Base-by-base conservation (phyloP, 2,797 vertebrate genomes). In the Luscinia luscinia region DNA sequence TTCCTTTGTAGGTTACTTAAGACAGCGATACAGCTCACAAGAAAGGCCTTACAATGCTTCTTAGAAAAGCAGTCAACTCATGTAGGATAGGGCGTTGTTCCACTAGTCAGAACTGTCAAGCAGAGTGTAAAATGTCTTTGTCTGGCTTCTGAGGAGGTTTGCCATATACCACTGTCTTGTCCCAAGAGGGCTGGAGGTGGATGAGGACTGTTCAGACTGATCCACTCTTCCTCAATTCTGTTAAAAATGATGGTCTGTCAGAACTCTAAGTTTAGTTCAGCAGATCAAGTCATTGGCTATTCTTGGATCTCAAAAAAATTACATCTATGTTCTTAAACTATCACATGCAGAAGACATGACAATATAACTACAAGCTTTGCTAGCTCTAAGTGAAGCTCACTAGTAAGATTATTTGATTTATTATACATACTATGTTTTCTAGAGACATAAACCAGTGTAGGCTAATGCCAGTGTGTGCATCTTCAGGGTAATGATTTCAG, bases 141-240 rank as follows among this genome's bases (percentile, higher is more conserved):
- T 82, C 27, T 66, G 38, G 18, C 48, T 85, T 83, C 72, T 83
- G 41, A 81, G 54, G 32, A 85, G 13, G 38, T 38, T 38, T 38
- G 38, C 10, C 1, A 0, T 74, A 11, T 34, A 24, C 34, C 17
- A 4, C n/a, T 63, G 23, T 40, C 17, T 74, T 0, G 0, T 78
- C 46, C 32, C 38, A 27, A 17, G 66, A 43, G 23, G 24, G 21
- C 43, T 90, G 24, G 8, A 58, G 15, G 20, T 3, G 4, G 41
- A 16, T 40, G 27, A 89, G 40, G 19, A 12, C 51, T 49, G 5
- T 81, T 57, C 4, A 3, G 16, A 24, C 63, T 57, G 32, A n/a
- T 57, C 32, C 27, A 52, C 15, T 15, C 26, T 51, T 70, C 15
- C n/a, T 23, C 48, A 64, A 12, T 57, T 89, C 19, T 68, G 16